Evolutionary conservation across 2,888 invertebrate species (phyloP), one percentile per base, ranked within the genome.

Genomic region (Chironomus riparius): DNA sequence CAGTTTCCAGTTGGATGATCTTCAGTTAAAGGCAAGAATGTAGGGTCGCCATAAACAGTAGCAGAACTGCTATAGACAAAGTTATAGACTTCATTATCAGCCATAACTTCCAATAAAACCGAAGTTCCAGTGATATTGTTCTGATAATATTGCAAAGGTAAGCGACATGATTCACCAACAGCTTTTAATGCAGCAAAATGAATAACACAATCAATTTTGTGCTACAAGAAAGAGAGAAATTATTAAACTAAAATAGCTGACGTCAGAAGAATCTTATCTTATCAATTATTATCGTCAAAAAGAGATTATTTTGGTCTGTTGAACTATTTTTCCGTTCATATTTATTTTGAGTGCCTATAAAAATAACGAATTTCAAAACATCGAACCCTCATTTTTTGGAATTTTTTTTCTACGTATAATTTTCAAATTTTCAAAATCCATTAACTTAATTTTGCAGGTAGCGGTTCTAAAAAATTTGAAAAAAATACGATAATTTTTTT

Each of bases 151-250:
- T 89, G 89, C 24, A 97, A 85, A 0, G 97, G 97, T 79, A 91
- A 90, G 81, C 89, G 86, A 77, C 94, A 93, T 0, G 97, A 97
- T 85, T 97, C 97, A 0, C 95, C n/a, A 12, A 98, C 97, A 13
- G 97, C 93, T 85, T n/a, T 98, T 80, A 97, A 85, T 0, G 96
- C 97, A 61, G 97, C 97, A 86, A 97, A 95, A 85, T 98, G 97
- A 79, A 97, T 93, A 61, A 97, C 95, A 80, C 92, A 91, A 78
- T 90, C 88, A 79, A 97, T 90, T 81, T 89, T 88, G 83, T 94
- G 89, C 94, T 95, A 86, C 75, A 86, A n/a, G n/a, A n/a, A 15
- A 65, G 21, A 65, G 5, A 10, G 10, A 24, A 65, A n/a, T n/a
- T 50, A 15, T 50, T n/a, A 50, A n/a, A 12, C 13, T 13, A 22